A percentile compares a stretch with the other conserved stretches of the same genome.
Evolutionary conservation across 2,113 vertebrate species (phyloP).

Genomic region (Python bivittatus): DNA sequence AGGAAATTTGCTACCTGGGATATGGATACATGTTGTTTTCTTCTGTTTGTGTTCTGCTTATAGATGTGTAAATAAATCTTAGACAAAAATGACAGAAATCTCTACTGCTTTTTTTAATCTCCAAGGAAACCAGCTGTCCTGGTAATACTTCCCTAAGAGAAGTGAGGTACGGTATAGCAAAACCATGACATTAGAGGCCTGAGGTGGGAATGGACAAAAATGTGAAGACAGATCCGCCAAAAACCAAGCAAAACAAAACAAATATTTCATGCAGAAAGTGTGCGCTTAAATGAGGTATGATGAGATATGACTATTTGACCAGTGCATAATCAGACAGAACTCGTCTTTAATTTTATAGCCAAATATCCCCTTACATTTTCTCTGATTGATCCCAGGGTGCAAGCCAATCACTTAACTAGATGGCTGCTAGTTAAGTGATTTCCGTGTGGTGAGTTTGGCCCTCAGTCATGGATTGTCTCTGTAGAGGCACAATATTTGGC

Average conservation of each 20-base stretch:
- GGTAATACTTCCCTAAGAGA: background rate
- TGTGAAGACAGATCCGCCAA: too few species aligned
- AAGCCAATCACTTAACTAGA: background rate
- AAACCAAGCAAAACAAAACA: background rate
- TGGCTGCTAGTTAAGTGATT: background rate
- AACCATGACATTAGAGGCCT: background rate
- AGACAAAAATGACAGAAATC: background rate
- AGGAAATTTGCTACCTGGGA: background rate
- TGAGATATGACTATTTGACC: background rate
- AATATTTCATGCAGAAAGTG: background rate
- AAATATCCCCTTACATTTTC: background rate
- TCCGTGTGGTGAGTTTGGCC: background rate
- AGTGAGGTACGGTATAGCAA: background rate
- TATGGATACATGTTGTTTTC: background rate
- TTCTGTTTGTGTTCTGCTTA: background rate
- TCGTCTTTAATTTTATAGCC: background rate
- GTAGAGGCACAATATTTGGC: background rate
- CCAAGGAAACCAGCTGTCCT: background rate
- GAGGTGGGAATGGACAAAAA: background rate
- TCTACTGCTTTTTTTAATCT: background rate
- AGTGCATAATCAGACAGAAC: background rate
- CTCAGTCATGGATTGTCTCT: background rate
- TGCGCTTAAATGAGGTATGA: background rate
- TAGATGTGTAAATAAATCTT: background rate
- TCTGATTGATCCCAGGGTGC: constrained; percentile 19